These are phyloP conservation scores for Electrophaes corylata DNA, from an alignment of 2,888 invertebrate species.

Conservation along the genomic window DNA sequence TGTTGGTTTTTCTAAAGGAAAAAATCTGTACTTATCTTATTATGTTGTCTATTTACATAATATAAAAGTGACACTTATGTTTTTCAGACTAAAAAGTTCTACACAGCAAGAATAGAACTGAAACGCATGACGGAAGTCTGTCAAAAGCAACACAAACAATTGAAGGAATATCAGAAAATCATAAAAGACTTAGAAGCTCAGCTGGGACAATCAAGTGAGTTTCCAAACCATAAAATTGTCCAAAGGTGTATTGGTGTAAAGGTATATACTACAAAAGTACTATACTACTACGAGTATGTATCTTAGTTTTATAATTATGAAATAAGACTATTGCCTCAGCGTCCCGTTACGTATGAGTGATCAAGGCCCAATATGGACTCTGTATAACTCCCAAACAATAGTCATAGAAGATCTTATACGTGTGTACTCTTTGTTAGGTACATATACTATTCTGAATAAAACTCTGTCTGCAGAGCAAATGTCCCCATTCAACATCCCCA, in stretches of 20 bases:
- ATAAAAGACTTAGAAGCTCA: slow-evolving; percentile 66
- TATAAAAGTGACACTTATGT: neutral
- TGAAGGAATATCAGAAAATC: slow-evolving; percentile 71
- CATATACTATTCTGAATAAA: slow-evolving; percentile 5
- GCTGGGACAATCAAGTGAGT: slow-evolving; percentile 60
- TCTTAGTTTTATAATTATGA: no score
- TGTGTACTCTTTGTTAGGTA: no score
- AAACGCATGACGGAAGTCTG: slow-evolving; percentile 73
- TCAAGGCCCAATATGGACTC: no score
- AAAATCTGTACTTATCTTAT: slow-evolving; percentile 6
- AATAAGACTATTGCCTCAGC: no score
- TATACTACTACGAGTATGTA: no score
- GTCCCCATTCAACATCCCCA: slow-evolving; percentile 73
- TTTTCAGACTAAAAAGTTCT: slow-evolving; percentile 75
- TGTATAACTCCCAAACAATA: no score
- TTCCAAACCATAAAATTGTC: slow-evolving; percentile 10
- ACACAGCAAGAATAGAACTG: slow-evolving; percentile 67
- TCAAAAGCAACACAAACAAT: slow-evolving; percentile 72
- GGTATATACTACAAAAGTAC: no score
- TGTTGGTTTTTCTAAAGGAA: no score
- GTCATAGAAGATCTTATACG: no score
- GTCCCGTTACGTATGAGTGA: no score
- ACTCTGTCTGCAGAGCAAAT: slow-evolving; percentile 58
- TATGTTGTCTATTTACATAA: neutral
- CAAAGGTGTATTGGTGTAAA: no score